phyloP scores from a whole-genome alignment of 35 echinoderm and acorn worm genomes.

The Nesometra sesokonis region DNA sequence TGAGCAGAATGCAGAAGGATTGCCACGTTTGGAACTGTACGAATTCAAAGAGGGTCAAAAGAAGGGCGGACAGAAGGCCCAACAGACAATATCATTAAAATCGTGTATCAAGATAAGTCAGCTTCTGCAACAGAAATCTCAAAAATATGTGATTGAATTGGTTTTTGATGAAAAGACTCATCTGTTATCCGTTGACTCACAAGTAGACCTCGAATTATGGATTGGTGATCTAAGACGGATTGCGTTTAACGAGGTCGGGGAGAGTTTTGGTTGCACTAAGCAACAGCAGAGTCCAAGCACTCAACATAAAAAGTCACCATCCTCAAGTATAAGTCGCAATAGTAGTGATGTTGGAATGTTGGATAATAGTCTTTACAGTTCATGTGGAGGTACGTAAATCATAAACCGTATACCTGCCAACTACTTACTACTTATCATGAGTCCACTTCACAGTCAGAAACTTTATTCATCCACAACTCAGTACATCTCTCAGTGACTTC shows the following conservation, averaged over 20 bases:
- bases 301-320: neutral
- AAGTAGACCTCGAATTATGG: neutral
- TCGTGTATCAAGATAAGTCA: neutral
- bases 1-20: neutral
- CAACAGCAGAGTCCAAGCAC: neutral
- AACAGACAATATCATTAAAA: neutral
- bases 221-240: neutral
- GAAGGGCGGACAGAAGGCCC: neutral
- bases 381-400: neutral
- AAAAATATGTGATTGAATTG: neutral
- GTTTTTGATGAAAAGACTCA: neutral
- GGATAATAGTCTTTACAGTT: neutral
- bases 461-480: too few species aligned
- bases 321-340: neutral
- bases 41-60: neutral
- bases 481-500: too few species aligned
- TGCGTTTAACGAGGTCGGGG: neutral
- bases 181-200: neutral
- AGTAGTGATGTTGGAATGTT: neutral
- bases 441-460: too few species aligned
- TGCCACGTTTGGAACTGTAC: neutral
- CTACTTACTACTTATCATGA: too few species aligned
- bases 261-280: neutral
- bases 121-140: neutral
- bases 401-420: too few species aligned